Evolutionary conservation across 2,113 vertebrate genomes (phyloP), one percentile per base, ranked within the genome.

Genomic region (Alces alces): DNA sequence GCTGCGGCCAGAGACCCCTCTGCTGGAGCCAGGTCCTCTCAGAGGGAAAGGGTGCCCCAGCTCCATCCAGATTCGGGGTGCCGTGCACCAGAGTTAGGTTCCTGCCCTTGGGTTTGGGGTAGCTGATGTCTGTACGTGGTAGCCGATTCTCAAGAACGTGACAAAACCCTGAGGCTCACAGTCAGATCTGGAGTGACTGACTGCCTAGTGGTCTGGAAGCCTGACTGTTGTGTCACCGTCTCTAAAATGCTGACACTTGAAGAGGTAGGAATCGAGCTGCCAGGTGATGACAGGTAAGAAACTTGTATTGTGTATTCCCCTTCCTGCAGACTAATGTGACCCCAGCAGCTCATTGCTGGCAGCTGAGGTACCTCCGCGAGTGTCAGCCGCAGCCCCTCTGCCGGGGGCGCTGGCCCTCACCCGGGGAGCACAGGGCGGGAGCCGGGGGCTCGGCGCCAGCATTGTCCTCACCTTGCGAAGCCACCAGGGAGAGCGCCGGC

Each of bases 391-490:
- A 78, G 92, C 96, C 89, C 76, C 54, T 87, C 88, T 89, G 93
- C 64, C 96, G 15, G 92, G 92, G 82, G 84, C 94, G 95, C 93
- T 36, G 17, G 43, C 96, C 89, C 96, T 45, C 55, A 25, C 87
- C 97, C 88, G 2, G 95, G 55, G 95, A 60, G 79, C 10, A 39
- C 64, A 19, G 43, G 28, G 73, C 27, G 14, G 28, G 61, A 2
- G 50, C 95, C 58, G 16, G 94, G 96, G 88, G 33, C 61, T 96
- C 89, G 58, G 95, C 91, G 95, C 70, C 93, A 19, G 91, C 98
- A 98, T 98, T 98, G 98, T 98, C 98, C 98, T 97, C 97, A 97
- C 98, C 98, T 98, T 97, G 97, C 97, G 97, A 98, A 98, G 93
- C 98, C 98, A 70, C 98, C 89, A 89, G 99, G 98, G 99, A 99